Evolutionary conservation across 1,140 invertebrate species (phyloP), one percentile per base, ranked within the genome.

Genomic region (Papilio machaon): DNA sequence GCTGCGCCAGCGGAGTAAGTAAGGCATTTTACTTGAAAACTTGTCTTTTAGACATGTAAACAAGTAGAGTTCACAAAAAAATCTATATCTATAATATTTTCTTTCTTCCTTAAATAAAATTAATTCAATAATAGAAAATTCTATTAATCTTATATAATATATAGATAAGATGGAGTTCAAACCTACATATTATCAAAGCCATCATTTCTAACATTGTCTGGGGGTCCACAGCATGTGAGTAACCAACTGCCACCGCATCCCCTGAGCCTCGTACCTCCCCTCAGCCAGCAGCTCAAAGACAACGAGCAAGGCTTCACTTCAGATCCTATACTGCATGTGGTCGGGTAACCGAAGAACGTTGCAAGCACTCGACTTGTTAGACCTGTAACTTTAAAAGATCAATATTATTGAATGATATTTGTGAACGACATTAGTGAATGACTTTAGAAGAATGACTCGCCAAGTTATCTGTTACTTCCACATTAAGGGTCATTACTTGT

Each of bases 211-310:
- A 79, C 82, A 10, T 81, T 81, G 79, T 91, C 85, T 9, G 90
- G 88, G 1, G 95, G 92, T 11, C 96, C 93, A 84, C 97, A 97
- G 91, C 97, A 97, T 2, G 96, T 96, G 84, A 97, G 96, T 47
- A 97, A 91, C 96, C 96, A 97, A 86, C 95, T 95, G 67, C 94
- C 94, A 10, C 96, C 96, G 85, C 96, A 97, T 13, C 96, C 96
- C 60, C 95, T 91, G 54, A 95, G 94, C 83, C 96, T 95, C 64
- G 94, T 95, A 23, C 96, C 97, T 3, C 97, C 97, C 35, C 95
- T 95, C 52, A 97, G 89, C 96, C 97, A 97, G 87, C 97, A 97
- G n/a, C 96, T 95, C 73, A 97, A 90, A n/a, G 96, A 95, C 78
- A 97, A 91, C 0, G 96, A 96, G 84, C 97, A 97, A 0, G 96